Evolutionary conservation across 2,113 vertebrate species (phyloP).

Genomic region (Hirundichthys speculiger): DNA sequence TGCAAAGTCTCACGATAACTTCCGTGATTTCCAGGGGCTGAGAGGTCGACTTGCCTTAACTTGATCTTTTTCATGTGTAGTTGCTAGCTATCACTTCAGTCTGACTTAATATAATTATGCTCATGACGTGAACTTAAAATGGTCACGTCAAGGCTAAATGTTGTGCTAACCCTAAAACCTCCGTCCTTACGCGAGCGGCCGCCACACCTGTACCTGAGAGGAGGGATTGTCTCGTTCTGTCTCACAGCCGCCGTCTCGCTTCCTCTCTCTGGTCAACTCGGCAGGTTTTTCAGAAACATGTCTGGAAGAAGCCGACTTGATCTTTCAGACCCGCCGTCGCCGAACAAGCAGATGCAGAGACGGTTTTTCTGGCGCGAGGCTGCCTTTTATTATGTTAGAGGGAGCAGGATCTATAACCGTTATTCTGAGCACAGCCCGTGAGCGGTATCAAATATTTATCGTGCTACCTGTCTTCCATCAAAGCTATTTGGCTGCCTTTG

Average conservation of each 20-base stretch:
- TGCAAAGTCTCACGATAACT: too few species aligned
- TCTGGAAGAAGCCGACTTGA: slow-evolving; percentile 19
- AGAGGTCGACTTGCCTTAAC: too few species aligned
- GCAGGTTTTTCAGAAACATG: slow-evolving; percentile 26
- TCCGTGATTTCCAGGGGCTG: too few species aligned
- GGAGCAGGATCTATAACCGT: slow-evolving; percentile 30
- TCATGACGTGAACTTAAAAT: too few species aligned
- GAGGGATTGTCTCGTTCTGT: neutral
- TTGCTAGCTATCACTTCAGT: too few species aligned
- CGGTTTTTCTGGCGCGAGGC: slow-evolving; percentile 7
- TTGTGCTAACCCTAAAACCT: neutral
- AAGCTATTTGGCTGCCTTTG: slow-evolving; percentile 80
- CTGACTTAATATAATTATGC: too few species aligned
- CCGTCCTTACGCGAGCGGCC: slow-evolving; percentile 1
- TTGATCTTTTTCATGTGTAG: too few species aligned
- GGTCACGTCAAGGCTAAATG: too few species aligned
- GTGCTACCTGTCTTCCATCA: slow-evolving; percentile 82
- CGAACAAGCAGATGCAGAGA: slow-evolving; percentile 19
- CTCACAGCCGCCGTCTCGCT: neutral
- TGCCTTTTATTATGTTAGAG: slow-evolving; percentile 39
- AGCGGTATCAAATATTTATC: slow-evolving; percentile 87
- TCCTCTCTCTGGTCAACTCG: slow-evolving; percentile 2
- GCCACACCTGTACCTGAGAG: neutral
- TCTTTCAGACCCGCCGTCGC: slow-evolving; percentile 19
- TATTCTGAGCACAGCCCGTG: slow-evolving; percentile 74